A percentile compares a stretch with the other conserved stretches of the same genome.
Conservation (phyloP, 2,113 vertebrate genomes). For the Lonchura striata region DNA sequence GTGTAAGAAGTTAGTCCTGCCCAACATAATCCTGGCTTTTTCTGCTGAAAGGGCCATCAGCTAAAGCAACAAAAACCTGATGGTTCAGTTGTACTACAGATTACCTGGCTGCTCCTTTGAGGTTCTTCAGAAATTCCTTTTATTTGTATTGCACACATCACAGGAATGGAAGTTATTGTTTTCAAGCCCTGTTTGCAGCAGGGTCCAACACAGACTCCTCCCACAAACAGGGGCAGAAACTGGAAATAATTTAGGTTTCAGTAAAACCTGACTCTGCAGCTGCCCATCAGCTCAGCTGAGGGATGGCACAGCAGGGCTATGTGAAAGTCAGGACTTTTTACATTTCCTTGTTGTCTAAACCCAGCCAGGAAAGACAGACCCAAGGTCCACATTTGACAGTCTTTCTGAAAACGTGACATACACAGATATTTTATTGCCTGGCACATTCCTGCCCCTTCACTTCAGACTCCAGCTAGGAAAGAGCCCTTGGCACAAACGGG, state of each 20-base stretch:
- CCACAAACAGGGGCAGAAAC: neutral
- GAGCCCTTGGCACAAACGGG: neutral
- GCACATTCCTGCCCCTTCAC: neutral
- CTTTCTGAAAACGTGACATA: neutral
- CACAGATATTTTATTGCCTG: neutral
- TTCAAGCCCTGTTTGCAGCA: neutral
- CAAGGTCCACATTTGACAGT: neutral
- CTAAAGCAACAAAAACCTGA: neutral
- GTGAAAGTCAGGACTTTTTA: neutral
- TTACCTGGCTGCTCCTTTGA: neutral
- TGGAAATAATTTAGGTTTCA: neutral
- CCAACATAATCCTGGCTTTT: neutral
- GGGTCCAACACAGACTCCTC: neutral
- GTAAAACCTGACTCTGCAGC: neutral
- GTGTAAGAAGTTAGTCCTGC: neutral
- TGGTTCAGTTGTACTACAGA: neutral
- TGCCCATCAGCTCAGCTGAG: rapidly evolving
- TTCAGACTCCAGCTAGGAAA: neutral
- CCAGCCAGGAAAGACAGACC: neutral
- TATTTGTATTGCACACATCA: neutral
- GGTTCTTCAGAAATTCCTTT: neutral
- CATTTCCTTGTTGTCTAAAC: neutral
- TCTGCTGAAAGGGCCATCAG: neutral
- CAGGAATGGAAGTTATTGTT: neutral
- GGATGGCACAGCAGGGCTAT: neutral